Conservation (phyloP, 2,113 vertebrate species). For the Balaenoptera acutorostrata region DNA sequence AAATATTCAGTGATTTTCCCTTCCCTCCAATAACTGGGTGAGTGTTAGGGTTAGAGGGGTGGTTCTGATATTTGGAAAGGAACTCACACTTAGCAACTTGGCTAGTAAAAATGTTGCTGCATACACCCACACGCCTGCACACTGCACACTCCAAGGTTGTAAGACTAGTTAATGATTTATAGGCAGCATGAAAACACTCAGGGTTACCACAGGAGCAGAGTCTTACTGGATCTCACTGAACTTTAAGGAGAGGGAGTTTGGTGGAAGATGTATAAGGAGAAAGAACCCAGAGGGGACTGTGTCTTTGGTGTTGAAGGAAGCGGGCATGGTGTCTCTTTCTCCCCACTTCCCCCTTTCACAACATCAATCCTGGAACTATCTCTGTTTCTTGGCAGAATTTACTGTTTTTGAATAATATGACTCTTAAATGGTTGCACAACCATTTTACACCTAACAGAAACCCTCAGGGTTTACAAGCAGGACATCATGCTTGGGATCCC, state of each 20-base stretch:
- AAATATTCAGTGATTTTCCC: not conserved
- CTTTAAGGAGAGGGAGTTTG: not conserved
- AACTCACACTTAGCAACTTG: constrained; percentile 22
- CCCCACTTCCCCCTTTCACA: not conserved
- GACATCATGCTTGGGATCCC: not conserved
- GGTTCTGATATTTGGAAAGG: constrained; percentile 27
- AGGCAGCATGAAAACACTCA: not conserved
- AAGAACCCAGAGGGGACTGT: not conserved
- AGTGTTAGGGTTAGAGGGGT: not conserved
- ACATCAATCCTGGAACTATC: not conserved
- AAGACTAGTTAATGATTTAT: constrained; percentile 2
- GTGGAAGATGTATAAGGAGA: not conserved
- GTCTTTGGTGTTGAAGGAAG: not conserved
- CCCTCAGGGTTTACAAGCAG: constrained; percentile 24
- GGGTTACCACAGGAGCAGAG: not conserved
- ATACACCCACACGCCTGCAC: not conserved
- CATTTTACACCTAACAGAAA: constrained; percentile 57
- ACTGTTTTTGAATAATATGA: constrained; percentile 31
- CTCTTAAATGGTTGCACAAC: constrained; percentile 43
- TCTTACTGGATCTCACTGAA: not conserved
- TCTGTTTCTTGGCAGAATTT: constrained; percentile 40
- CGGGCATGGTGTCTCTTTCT: not conserved
- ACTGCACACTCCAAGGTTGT: not conserved
- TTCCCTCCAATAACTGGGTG: not conserved
- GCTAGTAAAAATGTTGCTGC: not conserved